Evolutionary conservation across 2,888 invertebrate genomes (phyloP), one percentile per base, ranked within the genome.

Genomic region (Autographa gamma): DNA sequence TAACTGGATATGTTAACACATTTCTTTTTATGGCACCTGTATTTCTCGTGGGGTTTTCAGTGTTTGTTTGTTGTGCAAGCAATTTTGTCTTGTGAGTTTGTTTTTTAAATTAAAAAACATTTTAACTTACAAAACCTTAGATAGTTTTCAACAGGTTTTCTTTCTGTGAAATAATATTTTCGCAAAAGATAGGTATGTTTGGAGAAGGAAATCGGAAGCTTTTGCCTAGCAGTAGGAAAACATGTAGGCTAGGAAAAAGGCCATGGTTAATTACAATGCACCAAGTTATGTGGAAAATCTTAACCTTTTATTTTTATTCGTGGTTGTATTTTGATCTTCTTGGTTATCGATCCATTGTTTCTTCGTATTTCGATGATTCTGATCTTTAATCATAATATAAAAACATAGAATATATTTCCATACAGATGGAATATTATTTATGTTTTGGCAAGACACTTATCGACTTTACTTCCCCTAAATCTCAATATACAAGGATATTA

Each of bases 1-100:
- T 16, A 60, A 48, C 63, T 61, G 69, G 67, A 63, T 69, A 52
- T 52, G 64, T 25, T 63, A 52, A 62, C 25, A 19, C 61, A 43
- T 18, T 56, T 60, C 63, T 66, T 63, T 67, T 60, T 59, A 56
- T 56, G 19, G 1, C 54, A 56, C 54, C 54, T 56, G 54, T 56
- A 56, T 56, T 56, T 56, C 54, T 25, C 54, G 11, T 5, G 25
- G 54, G 54, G 3, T 8, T 19, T 19, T 9, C 54, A 54, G 19
- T 18, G 7, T 19, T 54, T 19, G n/a, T 48, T n/a, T 48, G n/a
- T 48, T 48, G n/a, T 48, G 48, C 48, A 48, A n/a, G n/a, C 8
- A n/a, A 6, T 48, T 6, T 48, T 3, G 16, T 43, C n/a, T n/a
- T 16, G 5, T n/a, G n/a, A n/a, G n/a, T 16, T n/a, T 7, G 48